These are phyloP conservation scores for Chesias legatella DNA, from an alignment of 2,888 invertebrate genomes.

Conservation along the genomic window DNA sequence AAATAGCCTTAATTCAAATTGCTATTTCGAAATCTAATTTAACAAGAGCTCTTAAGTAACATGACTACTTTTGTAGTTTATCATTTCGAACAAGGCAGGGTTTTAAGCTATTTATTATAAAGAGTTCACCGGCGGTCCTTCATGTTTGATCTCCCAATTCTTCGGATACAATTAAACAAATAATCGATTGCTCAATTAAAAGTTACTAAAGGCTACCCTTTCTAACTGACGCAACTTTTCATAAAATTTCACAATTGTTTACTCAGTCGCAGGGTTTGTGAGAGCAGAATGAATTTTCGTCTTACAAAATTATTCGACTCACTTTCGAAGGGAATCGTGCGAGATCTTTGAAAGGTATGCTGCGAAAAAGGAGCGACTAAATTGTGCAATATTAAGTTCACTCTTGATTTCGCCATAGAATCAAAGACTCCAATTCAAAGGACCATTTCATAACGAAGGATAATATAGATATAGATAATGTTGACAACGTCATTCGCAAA, in stretches of 20 bases:
- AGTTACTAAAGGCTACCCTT: conserved; percentile 58
- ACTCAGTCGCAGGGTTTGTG: conserved; percentile 28
- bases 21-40: too few relatives aligned
- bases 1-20: too few relatives aligned
- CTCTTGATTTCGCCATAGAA: too few relatives aligned
- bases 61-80: too few relatives aligned
- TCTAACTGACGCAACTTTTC: conserved; percentile 60
- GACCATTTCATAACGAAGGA: too few relatives aligned
- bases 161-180: conserved; percentile 30
- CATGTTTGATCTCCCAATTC: conserved; percentile 19
- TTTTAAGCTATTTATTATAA: too few relatives aligned
- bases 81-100: too few relatives aligned
- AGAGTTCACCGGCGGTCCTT: too few relatives aligned
- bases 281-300: not conserved
- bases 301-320: conserved; percentile 32
- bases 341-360: conserved; percentile 11
- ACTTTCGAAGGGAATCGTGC: conserved; percentile 15
- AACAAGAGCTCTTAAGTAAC: too few relatives aligned
- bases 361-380: conserved; percentile 14
- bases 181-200: conserved; percentile 27
- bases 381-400: not conserved
- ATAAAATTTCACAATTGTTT: conserved; percentile 48
- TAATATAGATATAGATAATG: too few relatives aligned
- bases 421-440: too few relatives aligned
- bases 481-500: too few relatives aligned